A percentile compares a stretch with the other conserved stretches of the same genome.
These are phyloP conservation scores for Nephila pilipes DNA, from an alignment of 1,140 invertebrate species.

Conservation along the genomic window DNA sequence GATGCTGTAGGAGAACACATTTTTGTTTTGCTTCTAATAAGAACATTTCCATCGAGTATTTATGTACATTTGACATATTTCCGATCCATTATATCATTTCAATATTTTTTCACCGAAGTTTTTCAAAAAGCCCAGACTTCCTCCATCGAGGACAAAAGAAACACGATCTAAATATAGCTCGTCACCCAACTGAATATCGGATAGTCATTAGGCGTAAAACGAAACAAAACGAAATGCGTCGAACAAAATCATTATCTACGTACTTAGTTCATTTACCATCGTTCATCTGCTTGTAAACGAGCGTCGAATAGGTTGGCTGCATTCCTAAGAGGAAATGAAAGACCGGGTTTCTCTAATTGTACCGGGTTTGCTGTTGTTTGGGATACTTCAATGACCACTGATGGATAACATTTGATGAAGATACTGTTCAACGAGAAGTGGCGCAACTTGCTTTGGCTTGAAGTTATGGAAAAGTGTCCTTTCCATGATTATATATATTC, in stretches of 20 bases:
- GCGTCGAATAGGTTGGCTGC: slow-evolving; percentile 8
- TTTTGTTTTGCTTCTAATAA: slow-evolving; percentile 16
- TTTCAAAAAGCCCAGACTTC: background rate
- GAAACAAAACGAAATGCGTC: slow-evolving; percentile 57
- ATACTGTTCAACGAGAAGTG: background rate
- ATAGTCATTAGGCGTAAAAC: slow-evolving; percentile 58
- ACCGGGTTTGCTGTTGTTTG: background rate
- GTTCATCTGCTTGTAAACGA: slow-evolving; percentile 25
- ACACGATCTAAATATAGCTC: slow-evolving; percentile 47
- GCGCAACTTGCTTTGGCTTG: background rate
- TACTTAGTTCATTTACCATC: background rate
- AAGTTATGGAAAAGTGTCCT: too few relatives aligned
- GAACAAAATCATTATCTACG: slow-evolving; percentile 63
- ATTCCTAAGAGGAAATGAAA: background rate
- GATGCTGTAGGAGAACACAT: background rate
- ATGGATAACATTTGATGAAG: background rate
- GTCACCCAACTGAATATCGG: slow-evolving; percentile 29
- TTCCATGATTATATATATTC: too few relatives aligned
- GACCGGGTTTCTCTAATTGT: slow-evolving; percentile 30
- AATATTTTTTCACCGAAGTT: slow-evolving; percentile 22
- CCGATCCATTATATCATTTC: slow-evolving; percentile 1
- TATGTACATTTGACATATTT: background rate
- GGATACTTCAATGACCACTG: background rate
- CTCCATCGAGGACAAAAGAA: slow-evolving; percentile 16
- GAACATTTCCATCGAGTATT: slow-evolving; percentile 6